phyloP scores from a whole-genome alignment of 2,797 vertebrate genomes.

The Parambassis ranga region DNA sequence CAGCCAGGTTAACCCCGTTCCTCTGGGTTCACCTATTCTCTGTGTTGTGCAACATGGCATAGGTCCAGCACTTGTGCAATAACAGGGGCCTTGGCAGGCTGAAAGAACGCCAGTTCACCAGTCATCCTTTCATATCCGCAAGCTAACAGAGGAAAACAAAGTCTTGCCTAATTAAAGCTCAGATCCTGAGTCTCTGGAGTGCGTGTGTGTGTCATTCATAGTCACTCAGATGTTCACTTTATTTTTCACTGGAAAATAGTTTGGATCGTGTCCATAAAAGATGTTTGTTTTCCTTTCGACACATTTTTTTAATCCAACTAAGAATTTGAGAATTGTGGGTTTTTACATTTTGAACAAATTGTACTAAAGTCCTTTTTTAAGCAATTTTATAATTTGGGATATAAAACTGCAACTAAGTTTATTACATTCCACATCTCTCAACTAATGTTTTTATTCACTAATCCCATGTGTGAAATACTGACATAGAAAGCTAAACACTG shows the following conservation, averaged over 20 bases:
- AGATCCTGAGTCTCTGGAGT: constrained; percentile 14
- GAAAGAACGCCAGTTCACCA: constrained; percentile 57
- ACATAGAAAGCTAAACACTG: neutral
- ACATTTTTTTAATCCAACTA: neutral
- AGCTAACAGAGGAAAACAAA: constrained; percentile 47
- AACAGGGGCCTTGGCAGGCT: constrained; percentile 41
- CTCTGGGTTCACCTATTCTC: constrained; percentile 61
- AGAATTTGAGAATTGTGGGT: neutral
- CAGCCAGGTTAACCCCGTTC: constrained; percentile 63
- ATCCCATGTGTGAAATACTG: neutral
- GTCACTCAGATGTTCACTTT: neutral
- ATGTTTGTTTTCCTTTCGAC: neutral
- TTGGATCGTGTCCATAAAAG: neutral
- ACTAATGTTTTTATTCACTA: too few relatives aligned
- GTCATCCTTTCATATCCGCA: constrained; percentile 41
- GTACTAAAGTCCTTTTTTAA: neutral
- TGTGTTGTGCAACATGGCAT: constrained; percentile 71
- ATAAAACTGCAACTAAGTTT: too few relatives aligned
- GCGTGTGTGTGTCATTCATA: neutral
- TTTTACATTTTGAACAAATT: neutral
- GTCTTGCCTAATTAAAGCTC: constrained; percentile 45
- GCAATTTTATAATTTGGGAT: too few relatives aligned
- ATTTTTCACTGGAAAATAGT: constrained; percentile 6
- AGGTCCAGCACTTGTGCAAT: constrained; percentile 74
- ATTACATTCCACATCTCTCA: too few relatives aligned